Base-by-base conservation (phyloP, 2,113 vertebrate species). In the Machaerirhynchus nigripectus region DNA sequence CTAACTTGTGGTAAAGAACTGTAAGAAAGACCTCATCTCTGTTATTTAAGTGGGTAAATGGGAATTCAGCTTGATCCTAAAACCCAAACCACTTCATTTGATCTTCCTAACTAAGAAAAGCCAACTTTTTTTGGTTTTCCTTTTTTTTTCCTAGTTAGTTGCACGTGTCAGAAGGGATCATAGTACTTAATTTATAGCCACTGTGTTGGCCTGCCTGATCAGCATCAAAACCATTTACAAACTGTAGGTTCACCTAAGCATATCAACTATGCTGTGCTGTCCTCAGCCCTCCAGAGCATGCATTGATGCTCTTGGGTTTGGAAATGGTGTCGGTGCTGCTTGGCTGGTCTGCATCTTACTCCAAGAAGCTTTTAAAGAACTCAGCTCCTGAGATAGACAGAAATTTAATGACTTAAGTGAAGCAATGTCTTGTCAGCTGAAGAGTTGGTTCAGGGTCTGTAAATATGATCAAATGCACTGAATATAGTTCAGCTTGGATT, bases 401-500 rank as follows among this genome's bases (percentile, higher is more conserved):
- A 73, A 92, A 86, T 84, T 21, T 80, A 95, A 94, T 84, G 55
- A 73, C 77, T 76, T 70, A 90, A 81, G 83, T 47, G 82, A 80
- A 73, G 67, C 75, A 47, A 50, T 49, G 44, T 64, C 71, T 55
- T 86, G 47, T 88, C 95, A 91, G 93, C 33, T 44, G 55, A 44
- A 8, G 73, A 35, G 56, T 15, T 83, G 78, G 60, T 92, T 89
- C 80, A 68, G 60, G 31, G 64, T 77, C 92, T 84, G 73, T 93
- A 74, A 90, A 84, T 89, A 57, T 61, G 88, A 95, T 95, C 76
- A 68, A 85, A 88, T 22, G 44, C 46, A 55, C 23, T 27, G 87
- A 96, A 79, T 89, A 63, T 22, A 13, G 78, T 91, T 89, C 96
- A 91, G 83, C 92, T 70, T 93, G 52, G 91, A 85, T 95, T 97